Percentiles rank a stretch among this genome's conserved stretches.
Conservation (phyloP, 2,113 vertebrate genomes). For the Hyla sarda region DNA sequence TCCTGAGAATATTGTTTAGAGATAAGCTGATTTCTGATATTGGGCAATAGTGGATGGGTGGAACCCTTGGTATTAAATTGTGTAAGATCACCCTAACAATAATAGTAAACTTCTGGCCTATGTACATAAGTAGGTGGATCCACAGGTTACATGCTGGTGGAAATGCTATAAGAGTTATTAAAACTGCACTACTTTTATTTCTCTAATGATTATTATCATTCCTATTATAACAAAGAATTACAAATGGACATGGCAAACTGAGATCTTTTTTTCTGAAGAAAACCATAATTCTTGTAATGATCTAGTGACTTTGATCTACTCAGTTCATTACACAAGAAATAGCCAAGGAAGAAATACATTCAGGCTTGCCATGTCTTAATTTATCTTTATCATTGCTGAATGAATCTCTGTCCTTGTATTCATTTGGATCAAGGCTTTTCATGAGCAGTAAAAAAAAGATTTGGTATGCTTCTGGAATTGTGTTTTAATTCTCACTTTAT, state of each 20-base stretch:
- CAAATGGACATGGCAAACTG: background rate
- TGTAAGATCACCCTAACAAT: too few relatives aligned
- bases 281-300: constrained; percentile 27
- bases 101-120: too few relatives aligned
- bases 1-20: too few relatives aligned
- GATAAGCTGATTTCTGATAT: too few relatives aligned
- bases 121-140: too few relatives aligned
- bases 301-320: constrained; percentile 31
- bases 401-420: constrained; percentile 7
- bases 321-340: constrained; percentile 35
- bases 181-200: background rate
- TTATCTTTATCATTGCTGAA: constrained; percentile 13
- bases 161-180: background rate
- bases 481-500: background rate
- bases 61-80: too few relatives aligned
- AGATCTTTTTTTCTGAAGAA: background rate
- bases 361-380: constrained; percentile 27
- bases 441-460: background rate
- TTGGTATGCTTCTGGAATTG: background rate
- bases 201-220: background rate
- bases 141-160: background rate
- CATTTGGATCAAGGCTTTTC: constrained; percentile 6
- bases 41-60: too few relatives aligned
- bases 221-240: constrained; percentile 5
- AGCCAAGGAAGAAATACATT: background rate